These are phyloP conservation scores for Sula dactylatra DNA, from an alignment of 2,113 vertebrate genomes.

Conservation along the genomic window DNA sequence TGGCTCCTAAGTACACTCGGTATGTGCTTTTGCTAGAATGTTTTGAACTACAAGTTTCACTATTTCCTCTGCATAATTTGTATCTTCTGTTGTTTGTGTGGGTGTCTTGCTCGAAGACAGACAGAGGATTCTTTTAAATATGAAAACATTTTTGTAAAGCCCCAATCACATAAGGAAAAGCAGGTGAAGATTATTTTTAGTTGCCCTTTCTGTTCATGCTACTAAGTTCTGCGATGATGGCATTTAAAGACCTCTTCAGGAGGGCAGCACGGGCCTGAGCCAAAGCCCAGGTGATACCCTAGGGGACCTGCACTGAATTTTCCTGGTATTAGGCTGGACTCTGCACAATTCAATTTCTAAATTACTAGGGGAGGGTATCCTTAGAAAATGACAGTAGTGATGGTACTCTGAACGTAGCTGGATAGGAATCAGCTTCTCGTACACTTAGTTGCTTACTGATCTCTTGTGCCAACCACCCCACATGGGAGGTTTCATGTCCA, in stretches of 20 bases:
- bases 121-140: conserved; percentile 14
- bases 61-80: not conserved
- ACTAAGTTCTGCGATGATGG: not conserved
- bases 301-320: not conserved
- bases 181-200: not conserved
- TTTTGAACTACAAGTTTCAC: not conserved
- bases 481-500: not conserved
- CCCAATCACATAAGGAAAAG: not conserved
- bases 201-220: not conserved
- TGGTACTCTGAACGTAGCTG: not conserved
- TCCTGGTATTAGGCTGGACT: not conserved
- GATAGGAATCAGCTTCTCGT: not conserved
- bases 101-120: not conserved
- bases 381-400: not conserved
- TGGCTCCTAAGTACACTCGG: not conserved
- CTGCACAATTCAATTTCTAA: not conserved
- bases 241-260: not conserved
- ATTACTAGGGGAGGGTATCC: not conserved
- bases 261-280: not conserved
- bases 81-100: conserved; percentile 11
- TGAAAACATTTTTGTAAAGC: not conserved
- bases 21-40: not conserved
- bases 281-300: not conserved
- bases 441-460: not conserved
- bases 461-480: not conserved